Base-by-base conservation (phyloP, 2,888 invertebrate species). In the Poecilus cupreus region DNA sequence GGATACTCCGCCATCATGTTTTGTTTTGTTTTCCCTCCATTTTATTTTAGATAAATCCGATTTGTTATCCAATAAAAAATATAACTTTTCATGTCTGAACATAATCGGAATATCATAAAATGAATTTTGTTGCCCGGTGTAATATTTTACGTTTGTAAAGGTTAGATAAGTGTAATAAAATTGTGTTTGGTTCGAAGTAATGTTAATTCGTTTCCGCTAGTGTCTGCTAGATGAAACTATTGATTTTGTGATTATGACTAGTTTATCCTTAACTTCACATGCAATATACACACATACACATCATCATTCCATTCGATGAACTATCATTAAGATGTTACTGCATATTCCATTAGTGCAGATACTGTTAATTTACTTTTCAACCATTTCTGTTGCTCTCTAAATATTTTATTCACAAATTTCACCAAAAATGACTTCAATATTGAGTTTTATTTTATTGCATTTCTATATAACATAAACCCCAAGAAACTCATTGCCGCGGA, bases 231-330 rank as follows among this genome's bases (percentile, higher is more conserved):
- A 68, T 68, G 32, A 13, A 32, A 68, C 37, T 68, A 68, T 68
- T 68, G 64, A 68, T 68, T 68, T 68, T 68, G 64, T 68, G 37
- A 68, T 68, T 68, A 68, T 37, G 64, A 37, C 39, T 68, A 68
- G 39, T 68, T 68, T 37, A 68, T 68, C 64, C 37, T 32, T 37
- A 68, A 68, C 39, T 68, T 68, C 18, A 68, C 39, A 68, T 68
- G 64, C 39, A 16, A 68, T 16, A 68, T 68, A n/a, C 4, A 68
- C 37, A 11, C 64, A 5, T 11, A 13, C 13, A 68, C 64, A 68
- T 68, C 37, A 37, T 68, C 64, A 37, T 37, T 37, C 20, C 37
- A 51, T 18, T 51, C 51, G 18, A 2, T 3, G 8, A 13, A 18
- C 37, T 68, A 37, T 68, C 37, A 68, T 68, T 68, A 68, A 68